Base-by-base conservation (phyloP, 1,140 invertebrate species). In the Drosophila biarmipes region DNA sequence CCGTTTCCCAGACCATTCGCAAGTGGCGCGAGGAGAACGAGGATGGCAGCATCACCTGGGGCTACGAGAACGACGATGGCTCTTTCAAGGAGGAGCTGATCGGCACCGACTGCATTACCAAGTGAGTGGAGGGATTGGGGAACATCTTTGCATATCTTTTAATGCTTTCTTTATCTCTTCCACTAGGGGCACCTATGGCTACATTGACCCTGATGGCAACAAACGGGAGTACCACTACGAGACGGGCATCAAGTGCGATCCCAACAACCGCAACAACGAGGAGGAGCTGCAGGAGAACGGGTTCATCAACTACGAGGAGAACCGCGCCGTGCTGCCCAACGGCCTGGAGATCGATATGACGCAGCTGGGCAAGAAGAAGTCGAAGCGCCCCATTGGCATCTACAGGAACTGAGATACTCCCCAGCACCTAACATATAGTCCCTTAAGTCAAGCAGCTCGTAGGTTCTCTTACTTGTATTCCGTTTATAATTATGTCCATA, bases 41-140 rank as follows among this genome's bases (percentile, higher is more conserved):
- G 38, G 96, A 97, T 74, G 96, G 96, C 6, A 96, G 95, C 68
- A 97, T 97, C 58, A 96, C 95, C 0, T 97, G 96, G 96, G 96
- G 96, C 49, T 97, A 96, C 84, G 96, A 97, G 92, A 97, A 97
- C 85, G 96, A 97, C 61, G 91, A 92, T 61, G 91, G 91, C 7
- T 93, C 94, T 3, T 96, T 95, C 90, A 97, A 97, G 85, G 96
- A 97, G 87, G 96, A 97, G 92, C 94, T 95, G 6, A 96, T 97
- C 75, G 96, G 96, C 53, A 93, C 94, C 14, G 96, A 97, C 82
- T 97, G 96, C 89, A 93, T 97, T 40, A 96, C 96, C 6, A 92
- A 92, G 90, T 92, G 21, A 80, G 85, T 76, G 38, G 6, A 19
- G 10, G 24, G 24, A 4, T 4, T 24, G 5, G 3, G 5, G 1